Evolutionary conservation across 2,797 vertebrate genomes (phyloP).

Genomic region (Emydoidea blandingii): DNA sequence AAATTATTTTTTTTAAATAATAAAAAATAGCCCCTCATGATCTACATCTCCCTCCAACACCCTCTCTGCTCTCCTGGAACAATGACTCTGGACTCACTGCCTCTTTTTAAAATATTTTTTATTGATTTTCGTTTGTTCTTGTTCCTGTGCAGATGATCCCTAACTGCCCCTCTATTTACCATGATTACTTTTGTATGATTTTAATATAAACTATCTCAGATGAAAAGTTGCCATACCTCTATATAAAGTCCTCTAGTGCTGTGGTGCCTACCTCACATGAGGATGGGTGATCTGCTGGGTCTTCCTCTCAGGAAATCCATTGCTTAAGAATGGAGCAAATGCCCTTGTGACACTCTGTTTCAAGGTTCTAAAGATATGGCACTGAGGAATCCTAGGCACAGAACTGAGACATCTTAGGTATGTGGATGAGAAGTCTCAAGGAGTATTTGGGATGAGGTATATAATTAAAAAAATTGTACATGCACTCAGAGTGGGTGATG

Average conservation of each 20-base stretch:
- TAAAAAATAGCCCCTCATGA: too few species aligned
- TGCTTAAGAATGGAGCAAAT: constrained; percentile 3
- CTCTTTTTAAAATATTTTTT: background rate
- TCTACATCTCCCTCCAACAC: too few species aligned
- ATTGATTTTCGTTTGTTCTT: background rate
- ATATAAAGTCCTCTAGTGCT: background rate
- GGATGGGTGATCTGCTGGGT: background rate
- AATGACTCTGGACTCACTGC: background rate
- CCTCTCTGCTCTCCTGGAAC: too few species aligned
- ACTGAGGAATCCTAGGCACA: background rate
- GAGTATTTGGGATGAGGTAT: background rate
- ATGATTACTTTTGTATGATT: background rate
- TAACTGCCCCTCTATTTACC: background rate
- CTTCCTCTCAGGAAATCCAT: background rate
- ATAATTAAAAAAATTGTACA: too few species aligned
- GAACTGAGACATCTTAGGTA: constrained; percentile 40
- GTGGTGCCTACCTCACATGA: background rate
- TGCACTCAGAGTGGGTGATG: too few species aligned
- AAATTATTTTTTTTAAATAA: background rate
- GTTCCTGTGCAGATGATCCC: background rate
- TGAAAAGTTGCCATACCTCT: background rate
- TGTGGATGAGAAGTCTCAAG: constrained; percentile 23
- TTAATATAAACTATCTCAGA: background rate
- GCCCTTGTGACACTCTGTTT: background rate
- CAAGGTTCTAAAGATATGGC: background rate